Conservation (phyloP, 1,140 invertebrate genomes). For the Lucilia cuprina region DNA sequence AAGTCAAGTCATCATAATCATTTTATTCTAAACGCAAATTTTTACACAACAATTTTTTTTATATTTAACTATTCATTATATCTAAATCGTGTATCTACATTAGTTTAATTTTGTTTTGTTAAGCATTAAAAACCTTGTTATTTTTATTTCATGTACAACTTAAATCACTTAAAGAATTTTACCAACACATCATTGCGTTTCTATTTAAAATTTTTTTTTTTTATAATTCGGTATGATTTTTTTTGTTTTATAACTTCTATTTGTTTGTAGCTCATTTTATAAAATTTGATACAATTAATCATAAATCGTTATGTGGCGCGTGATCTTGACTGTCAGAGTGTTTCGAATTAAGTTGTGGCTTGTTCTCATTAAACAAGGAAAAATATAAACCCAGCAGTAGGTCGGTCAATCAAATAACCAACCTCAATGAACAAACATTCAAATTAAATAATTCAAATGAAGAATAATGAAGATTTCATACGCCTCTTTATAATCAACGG, state of each 20-base stretch:
- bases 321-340: slow-evolving; percentile 12
- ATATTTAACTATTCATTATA: neutral
- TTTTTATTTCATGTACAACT: neutral
- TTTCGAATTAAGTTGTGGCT: slow-evolving; percentile 19
- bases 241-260: neutral
- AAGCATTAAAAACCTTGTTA: neutral
- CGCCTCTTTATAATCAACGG: slow-evolving; percentile 27
- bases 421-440: neutral
- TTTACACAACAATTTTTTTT: neutral
- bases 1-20: neutral
- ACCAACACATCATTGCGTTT: neutral
- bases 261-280: neutral
- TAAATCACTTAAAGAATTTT: neutral
- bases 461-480: slow-evolving; percentile 30
- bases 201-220: neutral
- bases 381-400: slow-evolving; percentile 9
- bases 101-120: neutral
- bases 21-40: slow-evolving; percentile 7
- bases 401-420: neutral
- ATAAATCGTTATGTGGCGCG: slow-evolving; percentile 31
- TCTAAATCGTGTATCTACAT: neutral
- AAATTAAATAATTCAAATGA: slow-evolving; percentile 26
- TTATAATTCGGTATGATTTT: neutral
- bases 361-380: neutral
- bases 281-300: slow-evolving; percentile 21